Base-by-base conservation (phyloP, 1,140 invertebrate species). In the Drosophila murphyi region DNA sequence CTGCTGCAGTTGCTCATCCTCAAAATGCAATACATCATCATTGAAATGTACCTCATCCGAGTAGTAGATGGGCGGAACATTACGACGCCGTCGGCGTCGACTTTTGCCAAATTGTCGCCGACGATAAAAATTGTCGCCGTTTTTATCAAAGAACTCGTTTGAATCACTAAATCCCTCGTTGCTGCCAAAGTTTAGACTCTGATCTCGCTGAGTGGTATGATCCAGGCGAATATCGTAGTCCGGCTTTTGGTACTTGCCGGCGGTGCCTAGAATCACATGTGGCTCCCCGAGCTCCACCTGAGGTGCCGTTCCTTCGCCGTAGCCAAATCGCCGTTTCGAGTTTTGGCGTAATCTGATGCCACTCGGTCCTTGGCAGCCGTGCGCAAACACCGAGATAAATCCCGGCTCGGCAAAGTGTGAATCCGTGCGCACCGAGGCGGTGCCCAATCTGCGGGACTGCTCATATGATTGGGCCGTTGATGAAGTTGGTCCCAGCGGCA, bases 381-480 rank as follows among this genome's bases (percentile, higher is more conserved):
- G 97, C 1, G 96, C 96, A 83, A 97, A 97, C 0, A 97, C 96
- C 8, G 96, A 96, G 28, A 96, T 96, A 72, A 97, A 97, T 32
- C 96, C 95, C 0, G 96, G 96, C 82, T 97, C 96, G 0, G 96
- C 94, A 72, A 97, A 97, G 78, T 96, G 96, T 0, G 96, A 96
- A 78, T 96, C 96, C 0, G 96, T 97, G 85, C 95, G 94, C 3
- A 97, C 95, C 37, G 96, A 95, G 87, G 96, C 95, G 73, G 96
- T 94, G 1, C 95, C 95, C 93, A 93, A 64, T 92, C 90, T 62
- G 4, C 85, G 72, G 0, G 88, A 90, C 50, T 92, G 82, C 50
- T 92, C 91, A 41, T 80, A 87, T 8, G 72, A 59, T 0, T 68
- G 31, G 0, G 70, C 54, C 0, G 61, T 61, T 5, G 82, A 63